phyloP scores from a whole-genome alignment of 2,888 invertebrate species.

The Apomyelois bistriatella region DNA sequence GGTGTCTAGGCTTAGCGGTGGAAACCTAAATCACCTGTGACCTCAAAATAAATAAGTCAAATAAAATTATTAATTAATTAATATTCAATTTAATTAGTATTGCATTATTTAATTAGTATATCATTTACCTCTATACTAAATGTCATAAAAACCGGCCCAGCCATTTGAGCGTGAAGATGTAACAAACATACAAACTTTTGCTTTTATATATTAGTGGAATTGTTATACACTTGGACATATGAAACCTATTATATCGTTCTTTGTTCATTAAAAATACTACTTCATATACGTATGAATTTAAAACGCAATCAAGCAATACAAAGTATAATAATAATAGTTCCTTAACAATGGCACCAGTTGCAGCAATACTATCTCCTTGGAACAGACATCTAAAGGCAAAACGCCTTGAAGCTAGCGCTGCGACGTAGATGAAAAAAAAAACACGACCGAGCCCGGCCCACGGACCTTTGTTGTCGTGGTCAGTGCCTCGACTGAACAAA shows the following conservation, averaged over 20 bases:
- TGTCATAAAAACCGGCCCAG: no score
- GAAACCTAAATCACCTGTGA: constrained; percentile 11
- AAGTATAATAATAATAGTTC: background rate
- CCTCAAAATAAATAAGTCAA: constrained; percentile 2
- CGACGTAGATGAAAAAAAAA: constrained; percentile 43
- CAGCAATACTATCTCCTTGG: constrained; percentile 1
- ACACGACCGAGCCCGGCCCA: constrained; percentile 61
- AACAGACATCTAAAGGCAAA: constrained; percentile 31
- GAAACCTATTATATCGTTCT: no score
- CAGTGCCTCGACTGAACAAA: constrained; percentile 76
- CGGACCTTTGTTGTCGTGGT: constrained; percentile 77
- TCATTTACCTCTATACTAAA: no score
- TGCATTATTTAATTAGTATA: no score
- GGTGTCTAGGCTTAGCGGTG: background rate
- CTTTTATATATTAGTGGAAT: no score
- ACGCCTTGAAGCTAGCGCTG: constrained; percentile 50
- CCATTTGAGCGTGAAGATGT: no score
- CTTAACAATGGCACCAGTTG: background rate
- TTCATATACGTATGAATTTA: background rate
- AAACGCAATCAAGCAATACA: background rate
- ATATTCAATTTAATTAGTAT: no score
- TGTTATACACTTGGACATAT: no score
- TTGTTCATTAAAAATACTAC: no score
- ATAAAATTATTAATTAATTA: background rate
- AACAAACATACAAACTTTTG: no score